Evolutionary conservation across 2,797 vertebrate species (phyloP).

Genomic region (Tenualosa thibaudeaui): DNA sequence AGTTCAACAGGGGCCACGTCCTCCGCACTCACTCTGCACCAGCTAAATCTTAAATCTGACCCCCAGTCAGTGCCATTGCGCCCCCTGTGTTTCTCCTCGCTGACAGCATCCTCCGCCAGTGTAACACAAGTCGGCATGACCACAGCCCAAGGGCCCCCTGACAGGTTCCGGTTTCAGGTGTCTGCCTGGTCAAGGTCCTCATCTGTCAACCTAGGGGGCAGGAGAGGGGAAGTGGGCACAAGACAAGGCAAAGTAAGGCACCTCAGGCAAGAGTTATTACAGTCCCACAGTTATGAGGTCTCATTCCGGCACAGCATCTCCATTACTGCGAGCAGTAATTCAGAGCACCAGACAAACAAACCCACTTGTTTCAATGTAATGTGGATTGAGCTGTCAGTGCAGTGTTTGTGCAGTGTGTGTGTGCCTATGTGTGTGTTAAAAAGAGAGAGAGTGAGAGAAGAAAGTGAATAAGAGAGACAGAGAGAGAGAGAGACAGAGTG

Average conservation of each 20-base stretch:
- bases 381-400: background rate
- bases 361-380: background rate
- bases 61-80: background rate
- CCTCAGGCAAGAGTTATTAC: background rate
- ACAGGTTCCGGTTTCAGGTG: conserved; percentile 20
- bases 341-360: conserved; percentile 3
- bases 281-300: background rate
- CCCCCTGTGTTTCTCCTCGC: background rate
- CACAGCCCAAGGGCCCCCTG: background rate
- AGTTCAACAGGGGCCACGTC: background rate
- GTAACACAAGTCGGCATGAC: background rate
- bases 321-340: background rate
- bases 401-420: background rate
- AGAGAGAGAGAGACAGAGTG: background rate
- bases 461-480: background rate
- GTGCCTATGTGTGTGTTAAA: background rate
- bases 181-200: background rate
- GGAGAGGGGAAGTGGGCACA: background rate
- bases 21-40: background rate
- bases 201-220: background rate
- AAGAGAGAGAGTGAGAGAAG: background rate
- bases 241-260: too few relatives aligned
- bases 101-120: background rate
- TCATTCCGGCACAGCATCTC: background rate
- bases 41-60: background rate